Base-by-base conservation (phyloP, 2,888 invertebrate species). In the Teleiodes luculella region DNA sequence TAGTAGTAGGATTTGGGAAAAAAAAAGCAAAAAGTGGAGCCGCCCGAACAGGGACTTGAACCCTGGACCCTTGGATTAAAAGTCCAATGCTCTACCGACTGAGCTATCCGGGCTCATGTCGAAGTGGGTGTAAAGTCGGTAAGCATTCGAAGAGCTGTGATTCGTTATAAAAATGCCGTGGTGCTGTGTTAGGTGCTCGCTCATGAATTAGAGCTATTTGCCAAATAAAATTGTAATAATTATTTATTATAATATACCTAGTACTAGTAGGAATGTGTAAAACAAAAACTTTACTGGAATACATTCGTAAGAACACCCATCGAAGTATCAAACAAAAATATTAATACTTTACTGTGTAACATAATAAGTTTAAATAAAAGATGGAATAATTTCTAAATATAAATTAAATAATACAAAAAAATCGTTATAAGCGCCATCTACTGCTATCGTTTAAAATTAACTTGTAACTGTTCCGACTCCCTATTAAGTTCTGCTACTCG, bases 41-140 rank as follows among this genome's bases (percentile, higher is more conserved):
- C 89, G 87, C 88, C 88, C 90, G 87, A 89, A 89, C 89, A 89
- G 90, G 90, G 90, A 90, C 90, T 90, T 89, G 90, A 90, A 90
- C 90, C 89, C 89, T 89, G 88, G 89, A 90, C 89, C 89, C 90
- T 89, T 88, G 89, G 90, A 89, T 89, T 90, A 90, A 86, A 87
- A 88, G 88, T 87, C 88, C 88, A 87, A 89, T 88, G 88, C 90
- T 89, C 89, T 90, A 90, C 89, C 90, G 89, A 90, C 89, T 90
- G 89, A 89, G 90, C 90, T 89, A 90, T 89, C 89, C 89, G 90
- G 90, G 90, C 90, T 76, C 16, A 52, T 61, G 62, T 0, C 51
- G 6, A 11, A 13, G 35, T 4, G 0, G 61, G 37, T 64, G 66
- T 66, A 72, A 70, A 62, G 62, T 60, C 52, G 43, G n/a, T 55